A percentile compares a stretch with the other conserved stretches of the same genome.
phyloP scores from a whole-genome alignment of 2,888 invertebrate species.

The Onthophagus sagittarius region DNA sequence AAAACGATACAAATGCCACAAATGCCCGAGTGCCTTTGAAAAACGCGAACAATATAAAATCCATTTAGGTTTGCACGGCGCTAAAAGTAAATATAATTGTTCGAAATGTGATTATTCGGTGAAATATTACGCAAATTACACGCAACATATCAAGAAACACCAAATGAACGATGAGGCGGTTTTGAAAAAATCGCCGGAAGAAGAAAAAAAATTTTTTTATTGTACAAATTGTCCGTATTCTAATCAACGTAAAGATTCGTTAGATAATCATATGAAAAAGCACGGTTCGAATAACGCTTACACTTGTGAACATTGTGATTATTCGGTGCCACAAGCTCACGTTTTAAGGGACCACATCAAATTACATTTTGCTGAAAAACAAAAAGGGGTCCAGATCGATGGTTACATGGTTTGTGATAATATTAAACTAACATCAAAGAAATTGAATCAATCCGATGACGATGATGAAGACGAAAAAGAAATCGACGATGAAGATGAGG shows the following conservation, averaged over 20 bases:
- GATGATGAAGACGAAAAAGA: conserved; percentile 28
- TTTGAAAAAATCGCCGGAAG: conserved; percentile 49
- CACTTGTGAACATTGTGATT: conserved; percentile 79
- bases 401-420: conserved; percentile 60
- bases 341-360: conserved; percentile 75
- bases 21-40: conserved; percentile 85
- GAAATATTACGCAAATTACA: conserved; percentile 78
- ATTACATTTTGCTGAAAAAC: conserved; percentile 64
- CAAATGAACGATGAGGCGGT: conserved; percentile 66
- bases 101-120: conserved; percentile 79
- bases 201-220: conserved; percentile 60
- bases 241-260: conserved; percentile 66
- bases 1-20: conserved; percentile 77
- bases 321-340: conserved; percentile 69
- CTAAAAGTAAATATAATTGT: conserved; percentile 78
- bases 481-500: conserved; percentile 36
- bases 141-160: conserved; percentile 79
- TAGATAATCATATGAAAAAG: conserved; percentile 71
- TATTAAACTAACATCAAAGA: conserved; percentile 55
- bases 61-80: conserved; percentile 77
- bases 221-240: conserved; percentile 80
- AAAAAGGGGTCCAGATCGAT: conserved; percentile 56
- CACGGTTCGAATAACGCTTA: conserved; percentile 65
- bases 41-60: conserved; percentile 81
- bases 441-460: conserved; percentile 43